phyloP scores from a whole-genome alignment of 2,113 vertebrate species.

The Pachyramphus minor region DNA sequence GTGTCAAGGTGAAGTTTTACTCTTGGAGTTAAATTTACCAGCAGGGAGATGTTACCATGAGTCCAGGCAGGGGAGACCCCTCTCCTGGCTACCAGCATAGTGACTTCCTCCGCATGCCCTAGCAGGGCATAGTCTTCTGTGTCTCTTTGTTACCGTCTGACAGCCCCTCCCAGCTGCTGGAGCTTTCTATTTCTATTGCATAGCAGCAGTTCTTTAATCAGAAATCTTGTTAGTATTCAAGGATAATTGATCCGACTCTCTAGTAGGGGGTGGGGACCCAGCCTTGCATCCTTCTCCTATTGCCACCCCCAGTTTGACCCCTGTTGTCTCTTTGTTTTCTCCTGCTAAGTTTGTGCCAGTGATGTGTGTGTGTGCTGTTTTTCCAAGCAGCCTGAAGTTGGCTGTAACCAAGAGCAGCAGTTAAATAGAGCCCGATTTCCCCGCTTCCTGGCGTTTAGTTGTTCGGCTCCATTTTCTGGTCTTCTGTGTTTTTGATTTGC shows the following conservation, averaged over 20 bases:
- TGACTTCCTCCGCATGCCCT: constrained; percentile 22
- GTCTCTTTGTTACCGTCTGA: constrained; percentile 39
- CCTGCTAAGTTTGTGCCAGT: constrained; percentile 72
- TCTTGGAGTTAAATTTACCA: background rate
- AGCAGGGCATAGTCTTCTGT: constrained; percentile 32
- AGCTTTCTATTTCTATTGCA: constrained; percentile 38
- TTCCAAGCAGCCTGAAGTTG: constrained; percentile 70
- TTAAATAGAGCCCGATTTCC: constrained; percentile 67
- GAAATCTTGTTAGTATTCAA: constrained; percentile 61
- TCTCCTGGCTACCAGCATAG: constrained; percentile 4
- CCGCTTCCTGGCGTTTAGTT: constrained; percentile 65
- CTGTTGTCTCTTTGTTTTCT: constrained; percentile 76
- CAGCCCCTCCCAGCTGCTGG: constrained; percentile 41
- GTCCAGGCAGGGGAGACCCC: background rate
- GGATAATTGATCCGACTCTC: constrained; percentile 69
- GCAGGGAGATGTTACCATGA: background rate
- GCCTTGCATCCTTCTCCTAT: constrained; percentile 50
- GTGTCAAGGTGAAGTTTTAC: background rate
- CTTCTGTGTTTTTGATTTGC: constrained; percentile 75
- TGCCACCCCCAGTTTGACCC: constrained; percentile 71
- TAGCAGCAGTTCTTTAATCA: constrained; percentile 64
- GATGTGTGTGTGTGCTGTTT: constrained; percentile 72
- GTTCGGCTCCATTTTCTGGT: constrained; percentile 74
- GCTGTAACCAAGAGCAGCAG: constrained; percentile 71
- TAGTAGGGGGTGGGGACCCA: constrained; percentile 38